These are phyloP conservation scores for Thereva unica DNA, from an alignment of 2,888 invertebrate genomes.

Conservation along the genomic window DNA sequence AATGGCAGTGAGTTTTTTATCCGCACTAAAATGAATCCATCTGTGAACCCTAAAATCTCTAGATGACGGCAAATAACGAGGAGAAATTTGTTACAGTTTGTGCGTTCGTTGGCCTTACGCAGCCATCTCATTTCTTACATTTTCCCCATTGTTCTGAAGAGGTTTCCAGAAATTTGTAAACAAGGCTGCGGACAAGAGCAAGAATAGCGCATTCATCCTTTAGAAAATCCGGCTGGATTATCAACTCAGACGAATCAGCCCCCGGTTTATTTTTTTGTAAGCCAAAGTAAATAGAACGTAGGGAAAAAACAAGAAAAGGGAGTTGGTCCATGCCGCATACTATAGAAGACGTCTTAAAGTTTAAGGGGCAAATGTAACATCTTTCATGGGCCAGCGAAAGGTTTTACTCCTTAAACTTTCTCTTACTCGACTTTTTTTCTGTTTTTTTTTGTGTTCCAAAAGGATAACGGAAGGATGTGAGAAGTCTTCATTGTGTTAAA, in stretches of 20 bases:
- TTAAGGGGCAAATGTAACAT: conserved; percentile 14
- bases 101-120: conserved; percentile 11
- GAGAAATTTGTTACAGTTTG: conserved; percentile 33
- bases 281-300: conserved; percentile 6
- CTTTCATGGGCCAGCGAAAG: conserved; percentile 10
- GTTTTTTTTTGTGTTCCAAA: neutral
- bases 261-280: conserved; percentile 15
- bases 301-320: neutral
- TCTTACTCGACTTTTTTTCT: neutral
- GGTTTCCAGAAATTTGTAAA: conserved; percentile 13
- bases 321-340: conserved; percentile 1
- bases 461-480: conserved; percentile 20
- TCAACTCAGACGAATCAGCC: conserved; percentile 35
- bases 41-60: conserved; percentile 35
- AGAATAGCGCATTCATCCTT: neutral
- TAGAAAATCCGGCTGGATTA: conserved; percentile 36
- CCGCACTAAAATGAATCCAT: conserved; percentile 32
- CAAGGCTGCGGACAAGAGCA: conserved; percentile 5
- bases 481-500: conserved; percentile 13
- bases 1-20: conserved; percentile 14
- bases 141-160: neutral
- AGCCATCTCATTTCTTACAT: neutral
- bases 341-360: conserved; percentile 12
- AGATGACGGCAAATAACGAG: conserved; percentile 39
- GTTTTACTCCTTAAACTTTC: conserved; percentile 1